Evolutionary conservation across 2,888 invertebrate genomes (phyloP).

Genomic region (Drosophila hamatofila): DNA sequence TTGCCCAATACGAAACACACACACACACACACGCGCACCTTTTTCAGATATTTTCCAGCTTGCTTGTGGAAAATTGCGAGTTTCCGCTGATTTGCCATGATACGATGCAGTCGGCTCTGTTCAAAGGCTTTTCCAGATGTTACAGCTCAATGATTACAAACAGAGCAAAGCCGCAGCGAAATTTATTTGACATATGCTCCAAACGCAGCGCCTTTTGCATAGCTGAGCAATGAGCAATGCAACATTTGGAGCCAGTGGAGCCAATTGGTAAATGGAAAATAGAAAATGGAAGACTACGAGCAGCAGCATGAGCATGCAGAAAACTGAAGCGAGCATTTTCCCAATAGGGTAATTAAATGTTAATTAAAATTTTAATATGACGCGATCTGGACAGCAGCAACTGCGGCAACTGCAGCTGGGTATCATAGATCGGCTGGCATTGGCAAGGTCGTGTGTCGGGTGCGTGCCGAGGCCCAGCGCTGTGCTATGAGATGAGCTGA

Average conservation of each 20-base stretch:
- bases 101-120: conserved; percentile 54
- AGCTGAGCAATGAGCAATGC: conserved; percentile 42
- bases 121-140: conserved; percentile 69
- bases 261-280: conserved; percentile 36
- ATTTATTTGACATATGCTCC: conserved; percentile 74
- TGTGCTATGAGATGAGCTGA: conserved; percentile 27
- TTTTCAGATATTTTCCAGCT: conserved; percentile 25
- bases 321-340: conserved; percentile 22
- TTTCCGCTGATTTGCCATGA: conserved; percentile 59
- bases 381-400: conserved; percentile 22
- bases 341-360: conserved; percentile 50
- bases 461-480: conserved; percentile 59
- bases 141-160: conserved; percentile 68
- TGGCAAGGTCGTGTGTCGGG: conserved; percentile 67
- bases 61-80: conserved; percentile 49
- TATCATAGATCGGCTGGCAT: conserved; percentile 33
- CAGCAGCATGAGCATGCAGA: conserved; percentile 38
- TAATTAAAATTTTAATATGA: conserved; percentile 70
- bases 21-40: conserved; percentile 8
- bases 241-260: background rate
- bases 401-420: conserved; percentile 21
- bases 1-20: conserved; percentile 8
- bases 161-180: conserved; percentile 56
- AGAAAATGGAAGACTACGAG: conserved; percentile 14
- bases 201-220: conserved; percentile 34